Base-by-base conservation (phyloP, 2,113 vertebrate species). In the Channa argus region DNA sequence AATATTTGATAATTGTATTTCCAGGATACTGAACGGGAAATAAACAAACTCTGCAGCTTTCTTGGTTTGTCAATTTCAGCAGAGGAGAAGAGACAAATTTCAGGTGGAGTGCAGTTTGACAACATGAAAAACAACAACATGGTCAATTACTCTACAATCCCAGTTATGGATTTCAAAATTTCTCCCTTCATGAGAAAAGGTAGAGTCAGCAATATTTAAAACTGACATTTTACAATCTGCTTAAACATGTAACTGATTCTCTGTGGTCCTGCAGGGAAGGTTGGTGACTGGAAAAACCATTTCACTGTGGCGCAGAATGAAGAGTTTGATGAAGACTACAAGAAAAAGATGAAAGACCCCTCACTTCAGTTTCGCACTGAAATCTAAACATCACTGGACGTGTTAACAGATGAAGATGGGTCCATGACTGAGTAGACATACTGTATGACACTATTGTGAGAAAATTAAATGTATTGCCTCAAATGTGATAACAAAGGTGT, bases 141-240 rank as follows among this genome's bases (percentile, higher is more conserved):
- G 47, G 45, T 88, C 77, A 96, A 96, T 81, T 95, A 94, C 0
- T 92, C 89, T 6, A 92, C 87, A 0, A 0, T 60, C 0, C 0
- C 0, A 2, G 0, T 77, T 0, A 87, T 95, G 88, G 87, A 95
- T 75, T 80, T 87, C 37, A 92, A 83, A 46, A 63, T 93, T 39
- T 94, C 91, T 44, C 86, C 90, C n/a, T 95, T 95, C 84, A 91
- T 94, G 88, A 91, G 94, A 45, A 95, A 95, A 94, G 93, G 93
- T 95, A 72, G 46, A 14, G 0, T 33, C 2, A 38, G 52, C 1
- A 50, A 47, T 14, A 44, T 47, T 24, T 13, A 43, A 4, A 43
- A 15, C 2, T 14, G 3, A 15, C 1, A 38, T 59, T 59, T 12
- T 5, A 49, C 3, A 7, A 41, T 7, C 0, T 34, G 6, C 39